Base-by-base conservation (phyloP, 2,797 vertebrate genomes). In the Streptopelia turtur region DNA sequence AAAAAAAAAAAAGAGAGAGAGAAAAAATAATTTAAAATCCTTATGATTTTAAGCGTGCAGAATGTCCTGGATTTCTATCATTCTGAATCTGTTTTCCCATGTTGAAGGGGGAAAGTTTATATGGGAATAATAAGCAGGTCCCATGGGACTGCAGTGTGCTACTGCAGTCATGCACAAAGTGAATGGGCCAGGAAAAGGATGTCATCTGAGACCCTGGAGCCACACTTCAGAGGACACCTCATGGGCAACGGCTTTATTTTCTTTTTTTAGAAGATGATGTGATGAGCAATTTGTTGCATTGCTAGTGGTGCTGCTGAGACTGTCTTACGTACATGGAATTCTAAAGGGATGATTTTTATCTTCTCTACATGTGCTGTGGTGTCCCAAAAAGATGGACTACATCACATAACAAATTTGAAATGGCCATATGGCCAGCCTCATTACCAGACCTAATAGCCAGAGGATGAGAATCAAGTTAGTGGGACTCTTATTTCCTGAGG, bases 1-100 rank as follows among this genome's bases (percentile, higher is more conserved):
- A 83, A 89, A 94, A 93, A 69, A 60, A 66, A 50, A 70, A 43
- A 16, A 11, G 13, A 7, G 37, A 35, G 25, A 65, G 8, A 2
- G 25, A 71, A 94, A 77, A 47, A 3, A 13, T 35, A 35, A 39
- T 55, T 83, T 52, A 74, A 89, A 87, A 93, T 16, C 31, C 61
- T 59, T 90, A 64, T 89, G 66, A 83, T 83, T 94, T 92, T 83
- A 69, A 95, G 28, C 56, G 50, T 75, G 82, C 90, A 94, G 86
- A 95, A 92, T 95, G 85, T 94, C 90, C 90, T 71, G 60, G 91
- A 75, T 53, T 92, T 77, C 90, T 80, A 47, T 95, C 94, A 87
- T 2, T 77, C 63, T 87, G 83, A 90, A 91, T 97, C 92, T 87
- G 31, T 94, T 97, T 96, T 97, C 94, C 84, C 94, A 83, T 93